Evolutionary conservation across 2,888 invertebrate genomes (phyloP).

Genomic region (Strigamia crassipes): DNA sequence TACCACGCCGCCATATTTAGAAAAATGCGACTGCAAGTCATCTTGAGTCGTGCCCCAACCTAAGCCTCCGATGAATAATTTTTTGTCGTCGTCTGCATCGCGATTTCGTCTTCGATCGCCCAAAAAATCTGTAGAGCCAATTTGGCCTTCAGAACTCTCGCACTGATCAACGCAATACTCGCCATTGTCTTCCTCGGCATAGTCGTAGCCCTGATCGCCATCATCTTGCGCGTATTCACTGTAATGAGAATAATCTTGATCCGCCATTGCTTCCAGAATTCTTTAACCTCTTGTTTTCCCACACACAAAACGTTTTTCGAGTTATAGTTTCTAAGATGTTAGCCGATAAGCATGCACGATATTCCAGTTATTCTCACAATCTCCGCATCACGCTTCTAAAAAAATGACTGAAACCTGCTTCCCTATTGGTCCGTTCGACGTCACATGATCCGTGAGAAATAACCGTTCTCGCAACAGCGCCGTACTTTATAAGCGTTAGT

Average conservation of each 20-base stretch:
- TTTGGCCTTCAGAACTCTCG: constrained; percentile 2
- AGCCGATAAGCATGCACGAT: background rate
- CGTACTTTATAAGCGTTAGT: too few relatives aligned
- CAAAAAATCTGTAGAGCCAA: background rate
- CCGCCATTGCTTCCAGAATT: constrained; percentile 26
- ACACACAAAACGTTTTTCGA: background rate
- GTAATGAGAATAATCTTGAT: constrained; percentile 44
- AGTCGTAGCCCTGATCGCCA: constrained; percentile 45
- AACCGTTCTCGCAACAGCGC: too few relatives aligned
- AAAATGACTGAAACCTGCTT: too few relatives aligned
- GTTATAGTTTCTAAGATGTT: background rate
- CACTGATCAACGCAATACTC: background rate
- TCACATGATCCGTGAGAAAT: too few relatives aligned
- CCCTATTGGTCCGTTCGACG: too few relatives aligned
- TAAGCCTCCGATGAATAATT: constrained; percentile 48
- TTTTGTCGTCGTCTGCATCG: constrained; percentile 43
- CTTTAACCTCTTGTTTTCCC: background rate
- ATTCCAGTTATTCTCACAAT: background rate
- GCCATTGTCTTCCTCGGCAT: constrained; percentile 41
- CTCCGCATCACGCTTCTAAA: too few relatives aligned
- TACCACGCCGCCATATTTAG: constrained; percentile 48
- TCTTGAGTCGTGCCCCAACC: constrained; percentile 48
- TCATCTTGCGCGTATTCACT: constrained; percentile 43
- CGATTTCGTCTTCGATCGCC: too few relatives aligned
- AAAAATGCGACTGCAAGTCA: constrained; percentile 47